phyloP scores from a whole-genome alignment of 2,888 invertebrate species.

The Sycophila texana region DNA sequence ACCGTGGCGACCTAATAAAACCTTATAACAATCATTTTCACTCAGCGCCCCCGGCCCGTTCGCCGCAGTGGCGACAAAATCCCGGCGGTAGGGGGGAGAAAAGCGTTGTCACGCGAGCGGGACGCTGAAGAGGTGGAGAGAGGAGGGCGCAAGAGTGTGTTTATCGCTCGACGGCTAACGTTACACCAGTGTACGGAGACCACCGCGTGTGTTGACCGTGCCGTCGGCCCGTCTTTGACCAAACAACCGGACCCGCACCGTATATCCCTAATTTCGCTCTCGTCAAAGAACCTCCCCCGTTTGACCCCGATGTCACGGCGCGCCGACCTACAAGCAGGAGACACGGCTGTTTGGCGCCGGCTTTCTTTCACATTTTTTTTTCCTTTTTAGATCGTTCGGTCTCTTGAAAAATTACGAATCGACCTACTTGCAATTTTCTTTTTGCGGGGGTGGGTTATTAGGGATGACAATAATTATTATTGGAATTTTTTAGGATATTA shows the following conservation, averaged over 20 bases:
- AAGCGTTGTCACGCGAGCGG: constrained; percentile 59
- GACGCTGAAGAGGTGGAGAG: no score
- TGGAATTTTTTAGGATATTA: no score
- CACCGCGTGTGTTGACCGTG: constrained; percentile 62
- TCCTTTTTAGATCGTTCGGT: no score
- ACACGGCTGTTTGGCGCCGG: no score
- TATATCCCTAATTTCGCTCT: constrained; percentile 55
- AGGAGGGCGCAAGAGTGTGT: constrained; percentile 58
- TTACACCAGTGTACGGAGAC: constrained; percentile 64
- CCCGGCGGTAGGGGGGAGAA: constrained; percentile 63
- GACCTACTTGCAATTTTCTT: no score
- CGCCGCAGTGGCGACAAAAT: constrained; percentile 42
- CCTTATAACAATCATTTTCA: constrained; percentile 63
- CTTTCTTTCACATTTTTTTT: background rate
- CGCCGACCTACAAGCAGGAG: background rate
- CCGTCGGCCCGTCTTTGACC: constrained; percentile 66
- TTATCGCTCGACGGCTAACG: constrained; percentile 63
- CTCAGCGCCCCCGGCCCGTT: constrained; percentile 51
- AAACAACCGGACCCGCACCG: constrained; percentile 51
- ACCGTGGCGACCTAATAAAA: constrained; percentile 57
- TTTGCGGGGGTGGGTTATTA: constrained; percentile 25
- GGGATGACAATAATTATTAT: no score
- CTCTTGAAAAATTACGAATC: no score
- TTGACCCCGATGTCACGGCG: constrained; percentile 8
- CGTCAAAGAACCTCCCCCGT: constrained; percentile 44